phyloP scores from a whole-genome alignment of 2,888 invertebrate genomes.

The Sycophila texana region DNA sequence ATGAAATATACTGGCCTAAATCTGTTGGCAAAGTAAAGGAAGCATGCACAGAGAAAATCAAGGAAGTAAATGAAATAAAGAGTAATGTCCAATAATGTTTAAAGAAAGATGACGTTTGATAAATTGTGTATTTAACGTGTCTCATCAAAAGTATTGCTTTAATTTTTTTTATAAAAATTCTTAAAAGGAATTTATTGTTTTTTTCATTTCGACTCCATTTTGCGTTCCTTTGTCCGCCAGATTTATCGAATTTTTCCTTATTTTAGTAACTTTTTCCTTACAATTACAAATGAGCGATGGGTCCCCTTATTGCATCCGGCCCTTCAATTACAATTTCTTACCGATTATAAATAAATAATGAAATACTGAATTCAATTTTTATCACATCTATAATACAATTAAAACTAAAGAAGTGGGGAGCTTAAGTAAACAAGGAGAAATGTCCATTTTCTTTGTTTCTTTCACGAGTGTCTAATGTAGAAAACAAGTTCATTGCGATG shows the following conservation, averaged over 20 bases:
- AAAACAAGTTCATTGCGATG: not conserved
- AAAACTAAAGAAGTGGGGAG: no score
- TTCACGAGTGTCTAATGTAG: no score
- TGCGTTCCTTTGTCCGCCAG: not conserved
- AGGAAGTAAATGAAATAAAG: constrained; percentile 50
- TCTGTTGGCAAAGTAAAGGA: constrained; percentile 57
- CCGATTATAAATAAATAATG: no score
- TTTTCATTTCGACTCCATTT: not conserved
- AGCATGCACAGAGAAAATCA: constrained; percentile 59
- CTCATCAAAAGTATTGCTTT: constrained; percentile 72
- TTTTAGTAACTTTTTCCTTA: no score
- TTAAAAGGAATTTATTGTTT: constrained; percentile 19
- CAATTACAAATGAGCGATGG: no score
- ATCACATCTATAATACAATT: no score
- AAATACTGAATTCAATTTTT: no score
- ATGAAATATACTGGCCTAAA: constrained; percentile 67
- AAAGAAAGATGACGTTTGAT: constrained; percentile 44
- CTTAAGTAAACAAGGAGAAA: no score
- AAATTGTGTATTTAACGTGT: constrained; percentile 66
- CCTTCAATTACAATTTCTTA: no score
- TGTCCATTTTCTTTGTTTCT: no score
- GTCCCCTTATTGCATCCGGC: no score
- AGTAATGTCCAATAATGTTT: constrained; percentile 40
- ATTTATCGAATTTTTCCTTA: no score
- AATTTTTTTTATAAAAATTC: constrained; percentile 66